A percentile compares a stretch with the other conserved stretches of the same genome.
These are phyloP conservation scores for Rhinolophus sinicus DNA, from an alignment of 2,113 vertebrate species.

Conservation along the genomic window DNA sequence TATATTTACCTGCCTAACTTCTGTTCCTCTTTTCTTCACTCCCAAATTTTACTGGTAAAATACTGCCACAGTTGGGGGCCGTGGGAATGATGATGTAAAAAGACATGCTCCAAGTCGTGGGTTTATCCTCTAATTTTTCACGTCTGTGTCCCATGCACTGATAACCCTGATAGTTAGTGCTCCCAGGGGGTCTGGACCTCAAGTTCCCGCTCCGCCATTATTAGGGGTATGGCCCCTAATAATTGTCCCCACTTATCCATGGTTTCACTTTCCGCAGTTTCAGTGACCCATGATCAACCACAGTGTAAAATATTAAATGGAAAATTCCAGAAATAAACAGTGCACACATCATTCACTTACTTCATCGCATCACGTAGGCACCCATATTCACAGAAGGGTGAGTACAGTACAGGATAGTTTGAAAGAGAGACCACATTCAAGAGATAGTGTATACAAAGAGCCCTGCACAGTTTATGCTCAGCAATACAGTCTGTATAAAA, in stretches of 20 bases:
- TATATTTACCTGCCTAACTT: background rate
- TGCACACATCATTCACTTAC: too few species aligned
- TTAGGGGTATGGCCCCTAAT: background rate
- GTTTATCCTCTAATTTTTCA: background rate
- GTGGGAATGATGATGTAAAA: too few species aligned
- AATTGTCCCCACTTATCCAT: background rate
- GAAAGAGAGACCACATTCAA: background rate
- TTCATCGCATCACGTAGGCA: background rate
- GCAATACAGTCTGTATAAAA: fast-evolving
- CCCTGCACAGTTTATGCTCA: background rate
- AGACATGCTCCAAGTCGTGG: background rate
- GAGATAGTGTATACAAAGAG: fast-evolving
- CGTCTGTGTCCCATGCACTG: background rate
- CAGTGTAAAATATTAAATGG: background rate
- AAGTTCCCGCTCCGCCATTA: background rate
- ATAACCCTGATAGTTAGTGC: background rate
- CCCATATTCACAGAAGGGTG: background rate
- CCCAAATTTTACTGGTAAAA: background rate
- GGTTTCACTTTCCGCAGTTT: too few species aligned
- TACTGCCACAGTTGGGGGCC: background rate
- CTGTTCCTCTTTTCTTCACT: background rate
- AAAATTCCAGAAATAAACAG: background rate
- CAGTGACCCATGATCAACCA: background rate
- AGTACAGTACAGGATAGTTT: background rate
- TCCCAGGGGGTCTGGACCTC: background rate